Evolutionary conservation across 2,888 invertebrate genomes (phyloP).

Genomic region (Dasysyrphus tricinctus): DNA sequence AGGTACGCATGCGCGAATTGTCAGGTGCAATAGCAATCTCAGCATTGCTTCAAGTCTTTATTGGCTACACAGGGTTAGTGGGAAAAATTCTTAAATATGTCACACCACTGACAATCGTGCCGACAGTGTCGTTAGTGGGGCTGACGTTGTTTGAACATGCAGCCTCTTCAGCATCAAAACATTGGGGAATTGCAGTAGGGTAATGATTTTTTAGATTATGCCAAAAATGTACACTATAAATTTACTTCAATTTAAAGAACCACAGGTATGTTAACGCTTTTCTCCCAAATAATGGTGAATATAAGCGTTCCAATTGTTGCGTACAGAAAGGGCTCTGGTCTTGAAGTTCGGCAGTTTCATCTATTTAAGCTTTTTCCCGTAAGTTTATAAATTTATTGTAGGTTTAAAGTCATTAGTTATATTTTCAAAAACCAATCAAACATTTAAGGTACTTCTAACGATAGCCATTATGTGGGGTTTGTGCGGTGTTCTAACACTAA

Average conservation of each 20-base stretch:
- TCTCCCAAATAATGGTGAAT: conserved; percentile 90
- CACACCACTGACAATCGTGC: conserved; percentile 92
- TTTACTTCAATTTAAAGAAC: conserved; percentile 85
- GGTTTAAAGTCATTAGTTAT: background rate
- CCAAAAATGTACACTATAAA: background rate
- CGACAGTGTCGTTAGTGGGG: conserved; percentile 92
- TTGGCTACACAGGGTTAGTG: conserved; percentile 89
- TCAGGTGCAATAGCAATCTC: conserved; percentile 93
- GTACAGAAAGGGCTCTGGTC: conserved; percentile 86
- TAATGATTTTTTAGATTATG: conserved; percentile 82
- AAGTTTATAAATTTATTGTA: conserved; percentile 78
- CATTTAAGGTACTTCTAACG: conserved; percentile 88
- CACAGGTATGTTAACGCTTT: conserved; percentile 89
- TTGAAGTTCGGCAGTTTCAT: conserved; percentile 86
- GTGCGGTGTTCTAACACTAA: conserved; percentile 88
- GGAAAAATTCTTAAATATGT: conserved; percentile 90
- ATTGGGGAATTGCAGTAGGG: conserved; percentile 93
- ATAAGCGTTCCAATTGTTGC: conserved; percentile 86
- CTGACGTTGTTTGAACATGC: conserved; percentile 93
- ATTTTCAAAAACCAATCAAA: background rate
- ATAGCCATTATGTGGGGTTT: conserved; percentile 91
- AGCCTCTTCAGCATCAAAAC: conserved; percentile 90
- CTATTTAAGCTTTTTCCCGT: conserved; percentile 92
- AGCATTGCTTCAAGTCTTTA: conserved; percentile 89
- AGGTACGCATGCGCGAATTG: conserved; percentile 90